Base-by-base conservation (phyloP, 2,797 vertebrate species). In the Coregonus suidteri region DNA sequence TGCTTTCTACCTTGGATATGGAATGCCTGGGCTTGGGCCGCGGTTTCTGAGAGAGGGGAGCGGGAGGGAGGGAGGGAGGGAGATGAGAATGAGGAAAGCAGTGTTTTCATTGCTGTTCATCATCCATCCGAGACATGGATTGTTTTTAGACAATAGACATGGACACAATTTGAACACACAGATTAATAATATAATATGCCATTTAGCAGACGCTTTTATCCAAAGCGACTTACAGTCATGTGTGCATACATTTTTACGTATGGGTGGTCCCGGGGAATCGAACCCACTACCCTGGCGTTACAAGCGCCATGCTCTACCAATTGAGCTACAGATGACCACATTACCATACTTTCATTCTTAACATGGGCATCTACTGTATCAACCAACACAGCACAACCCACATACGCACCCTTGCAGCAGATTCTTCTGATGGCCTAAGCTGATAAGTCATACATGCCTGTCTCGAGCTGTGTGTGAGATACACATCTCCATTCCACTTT, bases 1-100 rank as follows among this genome's bases (percentile, higher is more conserved):
- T 97, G 92, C 97, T 98, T 79, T 99, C 97, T 91, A 94, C 95
- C 25, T 98, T 99, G 0, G 97, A 95, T 84, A 98, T 92, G 67
- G 96, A 96, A 1, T 96, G 96, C 35, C 97, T 94, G 20, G 96
- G 93, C 83, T 98, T 99, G 71, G 94, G 66, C 85, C 97, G 95
- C 1, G 95, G 91, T 91, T 97, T 98, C 97, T 99, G 77, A 64
- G 37, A 15, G 9, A 73, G 18, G 25, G 25, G 25, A 25, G 25
- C 1, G 25, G 77, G 68, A 53, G 73, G 73, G 75, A 25, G 67
- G 25, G 25, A 25, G 25, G 25, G 25, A 25, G 25, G 25, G 25
- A 53, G 75, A 15, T 25, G 54, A 77, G 51, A 30, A 78, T 34
- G 6, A 71, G 65, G 18, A 20, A 5, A 47, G n/a, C 18, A 52